phyloP scores from a whole-genome alignment of 2,888 invertebrate species.

The Cryptops parisi region DNA sequence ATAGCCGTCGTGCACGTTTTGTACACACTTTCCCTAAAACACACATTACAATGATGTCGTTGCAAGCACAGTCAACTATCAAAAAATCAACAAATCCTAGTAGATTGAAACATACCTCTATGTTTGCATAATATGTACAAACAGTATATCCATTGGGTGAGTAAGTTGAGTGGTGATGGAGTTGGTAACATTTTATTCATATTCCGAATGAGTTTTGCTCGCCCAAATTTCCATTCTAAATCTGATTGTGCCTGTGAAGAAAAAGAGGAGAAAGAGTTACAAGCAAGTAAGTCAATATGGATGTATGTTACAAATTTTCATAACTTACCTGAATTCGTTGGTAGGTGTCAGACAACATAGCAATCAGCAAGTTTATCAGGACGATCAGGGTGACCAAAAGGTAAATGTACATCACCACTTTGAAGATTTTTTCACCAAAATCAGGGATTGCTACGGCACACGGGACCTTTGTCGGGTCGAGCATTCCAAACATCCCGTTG shows the following conservation, averaged over 20 bases:
- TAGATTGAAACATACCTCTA: conserved; percentile 28
- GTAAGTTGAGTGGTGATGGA: conserved; percentile 91
- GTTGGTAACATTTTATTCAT: conserved; percentile 97
- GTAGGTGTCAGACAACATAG: conserved; percentile 99
- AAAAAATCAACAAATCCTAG: no score
- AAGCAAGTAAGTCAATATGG: not conserved
- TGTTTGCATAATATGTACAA: conserved; percentile 58
- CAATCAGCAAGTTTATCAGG: conserved; percentile 96
- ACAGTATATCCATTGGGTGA: conserved; percentile 86
- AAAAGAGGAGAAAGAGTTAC: not conserved
- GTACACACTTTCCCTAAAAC: conserved; percentile 6
- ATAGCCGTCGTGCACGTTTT: not conserved
- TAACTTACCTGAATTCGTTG: conserved; percentile 59
- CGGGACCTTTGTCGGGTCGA: conserved; percentile 42
- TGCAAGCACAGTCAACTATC: no score
- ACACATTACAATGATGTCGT: no score
- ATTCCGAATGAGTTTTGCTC: conserved; percentile 93
- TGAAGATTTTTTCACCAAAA: conserved; percentile 31
- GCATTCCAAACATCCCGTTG: conserved; percentile 95
- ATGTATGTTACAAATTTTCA: not conserved
- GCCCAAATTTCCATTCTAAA: conserved; percentile 99
- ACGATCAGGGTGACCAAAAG: conserved; percentile 97
- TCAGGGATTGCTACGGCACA: conserved; percentile 36
- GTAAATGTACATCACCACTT: conserved; percentile 83
- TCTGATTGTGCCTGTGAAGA: conserved; percentile 86